Base-by-base conservation (phyloP, 1,140 invertebrate genomes). In the Drosophila tropicalis region DNA sequence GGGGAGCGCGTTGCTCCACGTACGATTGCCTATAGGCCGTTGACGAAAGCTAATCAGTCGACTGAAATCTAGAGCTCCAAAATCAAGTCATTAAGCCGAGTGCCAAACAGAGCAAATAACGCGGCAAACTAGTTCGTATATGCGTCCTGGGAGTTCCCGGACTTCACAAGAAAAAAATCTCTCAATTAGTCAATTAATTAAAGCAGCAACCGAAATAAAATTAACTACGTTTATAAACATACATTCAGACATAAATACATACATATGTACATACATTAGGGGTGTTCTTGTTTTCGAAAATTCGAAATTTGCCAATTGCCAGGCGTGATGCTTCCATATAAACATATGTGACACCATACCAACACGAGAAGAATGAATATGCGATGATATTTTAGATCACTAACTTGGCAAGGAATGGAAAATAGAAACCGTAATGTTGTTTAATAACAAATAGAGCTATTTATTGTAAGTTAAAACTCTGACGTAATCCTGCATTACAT, bases 101-200 rank as follows among this genome's bases (percentile, higher is more conserved):
- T 90, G 84, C 81, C 84, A 89, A 89, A 87, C 89, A 84, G 77
- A 87, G 80, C 84, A 87, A 87, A 89, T 84, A 80, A 87, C 73
- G 64, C 80, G 57, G 73, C 77, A 67, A 51, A 69, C 73, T 69
- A 83, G 84, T 76, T 70, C 70, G 63, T 70, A 76, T 71, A 64
- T 66, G 73, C 84, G 84, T 77, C 81, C 69, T 89, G 84, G 85
- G 84, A 79, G 84, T 89, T 89, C 77, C 78, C 39, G 60, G 39
- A 62, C 69, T 74, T 41, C 70, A 65, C 34, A 60, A 12, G 66
- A 76, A 76, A 74, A 90, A 91, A 91, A 91, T 90, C 90, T 91
- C 90, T 91, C 90, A 91, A 91, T 91, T 91, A 91, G 90, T 91
- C 86, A 82, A 90, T 85, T 90, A 91, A 91, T 91, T 91, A 91